A percentile compares a stretch with the other conserved stretches of the same genome.
Conservation (phyloP, 2,113 vertebrate species). For the Neotragus pygmaeus region DNA sequence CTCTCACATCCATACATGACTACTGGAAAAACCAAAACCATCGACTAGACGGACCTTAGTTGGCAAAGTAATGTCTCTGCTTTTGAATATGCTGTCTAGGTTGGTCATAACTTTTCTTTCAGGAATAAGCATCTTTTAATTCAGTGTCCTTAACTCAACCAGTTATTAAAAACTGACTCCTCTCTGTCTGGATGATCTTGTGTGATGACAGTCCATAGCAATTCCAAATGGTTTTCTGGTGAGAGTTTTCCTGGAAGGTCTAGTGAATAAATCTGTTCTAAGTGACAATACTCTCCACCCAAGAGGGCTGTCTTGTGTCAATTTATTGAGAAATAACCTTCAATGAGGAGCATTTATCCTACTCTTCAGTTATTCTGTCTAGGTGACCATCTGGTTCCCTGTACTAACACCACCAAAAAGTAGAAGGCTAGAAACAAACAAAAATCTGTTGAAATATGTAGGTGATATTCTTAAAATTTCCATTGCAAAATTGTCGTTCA, state of each 20-base stretch:
- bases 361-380: not conserved
- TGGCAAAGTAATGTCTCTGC: too few relatives aligned
- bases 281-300: not conserved
- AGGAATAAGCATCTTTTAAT: too few relatives aligned
- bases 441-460: not conserved
- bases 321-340: not conserved
- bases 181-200: not conserved
- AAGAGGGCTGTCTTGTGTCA: not conserved
- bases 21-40: too few relatives aligned
- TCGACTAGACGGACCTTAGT: too few relatives aligned
- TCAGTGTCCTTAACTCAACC: not conserved
- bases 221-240: not conserved
- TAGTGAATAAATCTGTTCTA: not conserved
- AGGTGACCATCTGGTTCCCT: not conserved
- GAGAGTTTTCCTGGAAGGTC: not conserved
- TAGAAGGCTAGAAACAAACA: not conserved
- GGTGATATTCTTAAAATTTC: not conserved
- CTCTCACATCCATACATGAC: too few relatives aligned
- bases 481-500: not conserved
- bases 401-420: not conserved
- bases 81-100: too few relatives aligned
- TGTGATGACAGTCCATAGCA: not conserved
- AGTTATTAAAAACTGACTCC: not conserved
- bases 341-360: not conserved
- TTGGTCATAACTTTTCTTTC: too few relatives aligned